Evolutionary conservation across 2,888 invertebrate species (phyloP).

Genomic region (Hetaerina titia): DNA sequence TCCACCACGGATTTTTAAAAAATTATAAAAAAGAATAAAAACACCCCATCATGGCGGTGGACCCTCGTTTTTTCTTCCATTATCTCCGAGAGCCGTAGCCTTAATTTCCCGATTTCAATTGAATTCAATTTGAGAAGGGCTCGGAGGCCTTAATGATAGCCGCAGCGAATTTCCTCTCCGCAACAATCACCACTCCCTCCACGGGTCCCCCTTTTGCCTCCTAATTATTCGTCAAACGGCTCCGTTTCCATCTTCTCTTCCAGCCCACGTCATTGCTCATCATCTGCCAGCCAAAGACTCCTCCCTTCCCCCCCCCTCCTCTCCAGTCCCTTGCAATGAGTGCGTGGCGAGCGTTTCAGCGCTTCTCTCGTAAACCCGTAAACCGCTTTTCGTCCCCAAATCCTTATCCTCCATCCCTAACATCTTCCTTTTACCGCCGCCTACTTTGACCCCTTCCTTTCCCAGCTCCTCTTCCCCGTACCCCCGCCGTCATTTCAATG

Average conservation of each 20-base stretch:
- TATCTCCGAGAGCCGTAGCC: neutral
- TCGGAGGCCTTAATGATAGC: neutral
- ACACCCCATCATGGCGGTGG: neutral
- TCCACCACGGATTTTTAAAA: neutral
- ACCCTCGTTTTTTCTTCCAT: neutral
- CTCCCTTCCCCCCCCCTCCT: neutral
- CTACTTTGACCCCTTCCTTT: too few relatives aligned
- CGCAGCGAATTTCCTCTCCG: neutral
- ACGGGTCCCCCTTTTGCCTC: neutral
- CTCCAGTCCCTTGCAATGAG: neutral
- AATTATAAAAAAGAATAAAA: neutral
- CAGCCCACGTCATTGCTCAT: too few relatives aligned
- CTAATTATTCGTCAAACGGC: too few relatives aligned
- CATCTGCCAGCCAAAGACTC: neutral
- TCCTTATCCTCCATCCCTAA: too few relatives aligned
- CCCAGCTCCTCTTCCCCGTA: too few relatives aligned
- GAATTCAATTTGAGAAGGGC: neutral
- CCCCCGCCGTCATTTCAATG: too few relatives aligned
- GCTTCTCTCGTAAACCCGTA: too few relatives aligned
- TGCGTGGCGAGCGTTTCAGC: neutral
- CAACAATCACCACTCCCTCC: neutral
- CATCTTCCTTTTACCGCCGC: neutral
- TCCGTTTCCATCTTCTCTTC: neutral
- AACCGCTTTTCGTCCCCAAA: too few relatives aligned
- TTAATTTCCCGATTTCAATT: conserved; percentile 2